Base-by-base conservation (phyloP, 2,113 vertebrate genomes). In the Indri indri region DNA sequence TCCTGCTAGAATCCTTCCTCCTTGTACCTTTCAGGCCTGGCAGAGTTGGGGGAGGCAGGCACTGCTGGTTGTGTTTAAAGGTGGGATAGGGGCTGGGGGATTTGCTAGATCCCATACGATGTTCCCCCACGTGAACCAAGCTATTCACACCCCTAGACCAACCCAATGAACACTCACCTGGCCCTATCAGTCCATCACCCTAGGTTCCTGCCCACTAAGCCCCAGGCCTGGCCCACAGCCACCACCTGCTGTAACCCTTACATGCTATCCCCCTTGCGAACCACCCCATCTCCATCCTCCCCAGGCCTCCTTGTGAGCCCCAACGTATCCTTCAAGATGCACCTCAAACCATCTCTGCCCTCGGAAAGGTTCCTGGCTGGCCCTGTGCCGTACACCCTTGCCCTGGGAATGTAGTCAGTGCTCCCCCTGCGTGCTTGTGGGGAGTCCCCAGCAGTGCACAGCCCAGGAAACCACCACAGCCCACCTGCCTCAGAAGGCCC, bases 61-160 rank as follows among this genome's bases (percentile, higher is more conserved):
- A 9, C n/a, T 89, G 79, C n/a, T 70, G 57, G 34, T 52, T 61
- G 47, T 63, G 34, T 47, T 57, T 57, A 73, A 87, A 90, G 45
- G 11, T 13, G 32, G 52, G 2, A 23, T 17, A 17, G 9, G 25
- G 23, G 20, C 13, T 66, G 23, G 59, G 8, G 3, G 59, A 23
- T 27, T 61, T 54, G 66, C 57, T 37, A 76, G 84, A 76, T n/a
- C 27, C 47, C 34, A 11, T 47, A 27, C 32, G 30, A 65, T 32
- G 63, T 65, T 68, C 37, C n/a, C 68, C 68, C 8, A 71, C 47
- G 34, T 6, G 18, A 34, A 52, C 32, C 47, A 34, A 77, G 37
- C 12, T 45, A 34, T 70, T 90, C n/a, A 71, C 23, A 79, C 2
- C n/a, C 61, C 61, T 30, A 95, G 88, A 82, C 65, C 82, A 71